A percentile compares a stretch with the other conserved stretches of the same genome.
These are phyloP conservation scores for Mormyrops attenuatus DNA, from an alignment of 2,797 vertebrate genomes.

Conservation along the genomic window DNA sequence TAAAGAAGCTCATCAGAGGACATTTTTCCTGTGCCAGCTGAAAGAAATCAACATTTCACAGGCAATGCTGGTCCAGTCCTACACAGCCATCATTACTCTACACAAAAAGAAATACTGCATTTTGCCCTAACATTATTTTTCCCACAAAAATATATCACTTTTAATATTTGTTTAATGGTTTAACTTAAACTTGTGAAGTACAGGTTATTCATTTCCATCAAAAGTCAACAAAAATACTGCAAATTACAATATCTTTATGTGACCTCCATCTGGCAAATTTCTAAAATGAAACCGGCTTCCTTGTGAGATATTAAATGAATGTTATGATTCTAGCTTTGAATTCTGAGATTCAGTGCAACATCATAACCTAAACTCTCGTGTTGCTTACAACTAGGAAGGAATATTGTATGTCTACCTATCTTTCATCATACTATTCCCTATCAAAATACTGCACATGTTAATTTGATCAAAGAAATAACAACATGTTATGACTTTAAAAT, in stretches of 20 bases:
- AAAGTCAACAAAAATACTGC: background rate
- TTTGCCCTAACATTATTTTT: background rate
- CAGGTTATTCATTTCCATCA: background rate
- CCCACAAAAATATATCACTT: background rate
- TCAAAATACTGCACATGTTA: background rate
- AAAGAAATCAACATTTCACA: background rate
- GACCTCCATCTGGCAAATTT: background rate
- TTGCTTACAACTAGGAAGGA: background rate
- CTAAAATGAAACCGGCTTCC: background rate
- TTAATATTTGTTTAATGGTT: background rate
- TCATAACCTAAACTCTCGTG: background rate
- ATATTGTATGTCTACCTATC: background rate
- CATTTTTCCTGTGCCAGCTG: background rate
- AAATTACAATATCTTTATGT: background rate
- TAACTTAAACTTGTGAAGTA: background rate
- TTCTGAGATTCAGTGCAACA: background rate
- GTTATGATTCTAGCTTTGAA: background rate
- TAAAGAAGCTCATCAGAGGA: background rate
- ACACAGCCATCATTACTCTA: conserved; percentile 24
- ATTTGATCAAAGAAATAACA: background rate
- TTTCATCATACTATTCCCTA: background rate
- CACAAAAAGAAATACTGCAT: background rate
- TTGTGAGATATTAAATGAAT: background rate
- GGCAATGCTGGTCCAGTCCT: conserved; percentile 22
- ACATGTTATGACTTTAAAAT: background rate